phyloP scores from a whole-genome alignment of 2,888 invertebrate species.

The Oscheius onirici region DNA sequence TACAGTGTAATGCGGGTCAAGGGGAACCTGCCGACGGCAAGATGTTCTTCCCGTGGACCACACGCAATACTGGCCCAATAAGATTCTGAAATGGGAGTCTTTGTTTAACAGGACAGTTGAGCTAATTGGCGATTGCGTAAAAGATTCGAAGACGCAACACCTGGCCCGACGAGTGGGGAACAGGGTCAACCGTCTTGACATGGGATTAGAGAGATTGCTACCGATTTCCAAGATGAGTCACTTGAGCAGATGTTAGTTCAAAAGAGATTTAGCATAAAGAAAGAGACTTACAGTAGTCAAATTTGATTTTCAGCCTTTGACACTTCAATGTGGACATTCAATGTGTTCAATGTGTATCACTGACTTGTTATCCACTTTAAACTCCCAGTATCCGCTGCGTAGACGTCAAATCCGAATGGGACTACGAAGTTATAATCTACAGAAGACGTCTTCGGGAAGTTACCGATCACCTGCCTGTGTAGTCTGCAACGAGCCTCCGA shows the following conservation, averaged over 20 bases:
- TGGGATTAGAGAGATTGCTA: constrained; percentile 18
- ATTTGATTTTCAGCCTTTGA: constrained; percentile 47
- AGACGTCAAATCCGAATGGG: constrained; percentile 31
- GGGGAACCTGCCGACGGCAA: neutral
- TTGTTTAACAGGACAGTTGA: constrained; percentile 21
- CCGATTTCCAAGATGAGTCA: constrained; percentile 5
- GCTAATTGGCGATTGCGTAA: constrained; percentile 16
- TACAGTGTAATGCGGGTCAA: constrained; percentile 3
- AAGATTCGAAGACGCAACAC: constrained; percentile 20
- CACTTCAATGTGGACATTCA: constrained; percentile 58
- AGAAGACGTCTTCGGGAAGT: neutral
- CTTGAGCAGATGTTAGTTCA: constrained; percentile 6
- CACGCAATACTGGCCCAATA: constrained; percentile 9
- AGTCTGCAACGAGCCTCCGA: constrained; percentile 41
- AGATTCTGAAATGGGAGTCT: constrained; percentile 24
- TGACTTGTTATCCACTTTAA: neutral
- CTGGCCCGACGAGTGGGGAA: constrained; percentile 4
- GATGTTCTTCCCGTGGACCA: neutral
- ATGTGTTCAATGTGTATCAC: constrained; percentile 34
- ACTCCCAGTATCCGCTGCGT: neutral
- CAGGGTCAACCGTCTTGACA: constrained; percentile 23
- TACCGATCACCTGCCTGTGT: constrained; percentile 47
- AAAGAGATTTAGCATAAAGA: neutral
- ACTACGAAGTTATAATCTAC: constrained; percentile 21
- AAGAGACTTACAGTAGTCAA: neutral